Evolutionary conservation across 2,888 invertebrate genomes (phyloP).

Genomic region (Epinotia nisella): DNA sequence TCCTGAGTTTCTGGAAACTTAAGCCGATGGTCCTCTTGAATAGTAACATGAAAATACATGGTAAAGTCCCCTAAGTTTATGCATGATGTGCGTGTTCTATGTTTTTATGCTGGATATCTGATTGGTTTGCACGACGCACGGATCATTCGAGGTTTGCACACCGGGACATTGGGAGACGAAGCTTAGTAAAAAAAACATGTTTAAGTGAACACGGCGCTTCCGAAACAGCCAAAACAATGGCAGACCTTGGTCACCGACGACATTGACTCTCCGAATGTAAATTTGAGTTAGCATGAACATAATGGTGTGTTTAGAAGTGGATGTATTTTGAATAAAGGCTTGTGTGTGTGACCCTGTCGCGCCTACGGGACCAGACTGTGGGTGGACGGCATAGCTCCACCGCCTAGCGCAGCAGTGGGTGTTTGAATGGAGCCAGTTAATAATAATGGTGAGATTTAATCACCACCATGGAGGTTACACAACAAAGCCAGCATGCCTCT

Average conservation of each 20-base stretch:
- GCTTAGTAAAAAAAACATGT: slow-evolving; percentile 59
- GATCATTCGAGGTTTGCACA: slow-evolving; percentile 39
- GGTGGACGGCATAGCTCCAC: slow-evolving; percentile 84
- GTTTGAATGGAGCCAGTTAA: slow-evolving; percentile 84
- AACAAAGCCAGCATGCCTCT: slow-evolving; percentile 80
- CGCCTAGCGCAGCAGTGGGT: slow-evolving; percentile 82
- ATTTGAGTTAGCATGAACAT: slow-evolving; percentile 78
- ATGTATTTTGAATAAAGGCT: slow-evolving; percentile 74
- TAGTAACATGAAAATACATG: slow-evolving; percentile 83
- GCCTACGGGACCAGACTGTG: slow-evolving; percentile 83
- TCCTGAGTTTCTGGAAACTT: slow-evolving; percentile 62
- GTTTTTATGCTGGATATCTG: slow-evolving; percentile 66
- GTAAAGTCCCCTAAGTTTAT: slow-evolving; percentile 71
- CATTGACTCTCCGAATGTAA: slow-evolving; percentile 81
- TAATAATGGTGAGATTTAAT: slow-evolving; percentile 85
- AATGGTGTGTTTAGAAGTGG: slow-evolving; percentile 75
- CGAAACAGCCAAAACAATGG: slow-evolving; percentile 79
- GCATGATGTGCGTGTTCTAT: slow-evolving; percentile 71
- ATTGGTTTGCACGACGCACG: slow-evolving; percentile 81
- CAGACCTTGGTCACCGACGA: slow-evolving; percentile 75
- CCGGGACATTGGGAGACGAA: slow-evolving; percentile 56
- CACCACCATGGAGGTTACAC: slow-evolving; percentile 82
- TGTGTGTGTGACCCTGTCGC: slow-evolving; percentile 82
- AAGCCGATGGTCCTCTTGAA: slow-evolving; percentile 82
- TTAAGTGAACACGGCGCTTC: slow-evolving; percentile 69